These are phyloP conservation scores for Platanista minor DNA, from an alignment of 2,113 vertebrate species.

Conservation along the genomic window DNA sequence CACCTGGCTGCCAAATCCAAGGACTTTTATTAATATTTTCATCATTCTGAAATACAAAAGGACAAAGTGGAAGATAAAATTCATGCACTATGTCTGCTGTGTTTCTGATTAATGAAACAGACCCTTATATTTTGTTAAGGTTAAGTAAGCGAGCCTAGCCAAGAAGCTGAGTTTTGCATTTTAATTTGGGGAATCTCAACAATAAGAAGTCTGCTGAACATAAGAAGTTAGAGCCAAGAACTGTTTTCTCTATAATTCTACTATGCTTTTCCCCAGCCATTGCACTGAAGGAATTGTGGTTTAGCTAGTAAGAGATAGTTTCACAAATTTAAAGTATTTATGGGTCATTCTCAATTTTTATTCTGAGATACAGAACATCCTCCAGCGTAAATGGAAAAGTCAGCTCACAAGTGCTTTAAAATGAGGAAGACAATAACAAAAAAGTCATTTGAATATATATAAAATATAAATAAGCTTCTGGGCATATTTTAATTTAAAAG, in stretches of 20 bases:
- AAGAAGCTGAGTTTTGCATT: slow-evolving; percentile 64
- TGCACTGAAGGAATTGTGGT: slow-evolving; percentile 1
- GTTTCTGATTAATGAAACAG: slow-evolving; percentile 75
- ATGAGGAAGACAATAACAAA: slow-evolving; percentile 28
- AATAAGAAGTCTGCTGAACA: slow-evolving; percentile 67
- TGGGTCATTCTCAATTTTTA: slow-evolving; percentile 53
- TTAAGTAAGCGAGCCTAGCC: slow-evolving; percentile 62
- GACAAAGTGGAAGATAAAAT: slow-evolving; percentile 71
- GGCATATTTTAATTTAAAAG: slow-evolving; percentile 47
- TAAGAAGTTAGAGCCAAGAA: slow-evolving; percentile 35
- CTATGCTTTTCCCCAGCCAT: background rate
- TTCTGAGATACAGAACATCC: slow-evolving; percentile 32
- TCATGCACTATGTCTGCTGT: slow-evolving; percentile 49
- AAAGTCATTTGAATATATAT: background rate
- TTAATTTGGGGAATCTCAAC: slow-evolving; percentile 67
- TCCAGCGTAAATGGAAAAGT: slow-evolving; percentile 40
- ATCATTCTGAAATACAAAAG: slow-evolving; percentile 58
- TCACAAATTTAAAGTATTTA: slow-evolving; percentile 50
- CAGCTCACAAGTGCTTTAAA: slow-evolving; percentile 33
- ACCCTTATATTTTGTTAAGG: slow-evolving; percentile 73
- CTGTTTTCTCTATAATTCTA: slow-evolving; percentile 27
- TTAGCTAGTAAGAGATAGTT: background rate
- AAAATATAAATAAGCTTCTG: slow-evolving; percentile 19
- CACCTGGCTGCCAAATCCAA: slow-evolving; percentile 18
- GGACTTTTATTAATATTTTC: slow-evolving; percentile 14